Base-by-base conservation (phyloP, 2,113 vertebrate species). In the Myotis davidii region DNA sequence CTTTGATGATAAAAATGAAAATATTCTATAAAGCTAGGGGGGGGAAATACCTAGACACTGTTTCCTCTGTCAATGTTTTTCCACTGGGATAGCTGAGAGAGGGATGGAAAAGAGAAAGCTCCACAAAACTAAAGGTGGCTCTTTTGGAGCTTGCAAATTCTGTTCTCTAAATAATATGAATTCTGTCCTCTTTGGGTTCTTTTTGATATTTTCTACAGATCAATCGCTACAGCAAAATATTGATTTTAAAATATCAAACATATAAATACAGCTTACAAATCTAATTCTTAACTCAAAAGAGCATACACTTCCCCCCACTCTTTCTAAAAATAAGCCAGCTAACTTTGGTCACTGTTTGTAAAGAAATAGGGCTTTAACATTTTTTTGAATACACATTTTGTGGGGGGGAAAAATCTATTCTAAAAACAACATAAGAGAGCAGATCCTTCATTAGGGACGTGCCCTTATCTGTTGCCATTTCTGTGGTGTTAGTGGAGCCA, bases 241-340 rank as follows among this genome's bases (percentile, higher is more conserved):
- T 69, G 10, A 72, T 67, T 91, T 42, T 72, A 82, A 81, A 86
- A 29, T 20, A 72, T 45, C 65, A n/a, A 65, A 29, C 12, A 56
- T 76, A 29, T 59, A 86, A 88, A 95, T 92, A 29, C 79, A 96
- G 94, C 91, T 95, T 96, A 64, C 27, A 74, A 48, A 96, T 94
- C 91, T 96, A 52, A 39, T 95, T 95, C 56, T 90, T 92, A 95
- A 95, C 64, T 65, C n/a, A 87, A 79, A 86, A 70, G 34, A 39
- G 2, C 37, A 17, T 9, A 17, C 1, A n/a, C 61, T 7, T 11
- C 18, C 21, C 50, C 34, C 65, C 18, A 16, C 20, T 88, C 21
- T 50, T 56, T 84, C 54, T 96, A 69, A 88, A 94, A 82, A 34
- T 64, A 64, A 96, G 86, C 65, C 86, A 91, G 85, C 77, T 94